Evolutionary conservation across 2,113 vertebrate species (phyloP).

Genomic region (Callipepla squamata): DNA sequence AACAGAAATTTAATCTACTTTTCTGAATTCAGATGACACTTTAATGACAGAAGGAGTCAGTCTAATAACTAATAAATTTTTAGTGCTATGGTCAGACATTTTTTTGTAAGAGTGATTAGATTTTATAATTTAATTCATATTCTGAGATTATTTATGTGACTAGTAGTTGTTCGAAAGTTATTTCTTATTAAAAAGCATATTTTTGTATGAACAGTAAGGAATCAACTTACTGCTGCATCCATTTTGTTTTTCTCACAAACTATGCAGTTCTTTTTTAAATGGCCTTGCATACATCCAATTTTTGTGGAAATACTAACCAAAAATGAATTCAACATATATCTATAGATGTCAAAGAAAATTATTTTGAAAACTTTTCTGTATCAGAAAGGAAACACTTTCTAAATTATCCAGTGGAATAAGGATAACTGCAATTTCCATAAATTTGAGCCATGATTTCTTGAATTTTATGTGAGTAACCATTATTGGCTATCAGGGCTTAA

Average conservation of each 20-base stretch:
- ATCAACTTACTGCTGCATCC: neutral
- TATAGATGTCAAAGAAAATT: neutral
- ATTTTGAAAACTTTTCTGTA: neutral
- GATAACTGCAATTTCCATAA: neutral
- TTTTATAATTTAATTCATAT: neutral
- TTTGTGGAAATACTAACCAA: neutral
- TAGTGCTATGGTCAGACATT: neutral
- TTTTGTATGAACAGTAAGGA: neutral
- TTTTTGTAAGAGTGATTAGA: neutral
- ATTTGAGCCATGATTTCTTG: neutral
- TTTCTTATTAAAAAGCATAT: neutral
- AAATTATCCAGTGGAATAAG: neutral
- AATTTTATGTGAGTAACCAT: neutral
- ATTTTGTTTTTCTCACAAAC: neutral
- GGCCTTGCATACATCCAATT: neutral
- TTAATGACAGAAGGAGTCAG: neutral
- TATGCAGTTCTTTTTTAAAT: neutral
- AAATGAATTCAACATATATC: neutral
- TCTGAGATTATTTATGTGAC: neutral
- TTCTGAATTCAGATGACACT: neutral
- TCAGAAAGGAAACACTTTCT: neutral
- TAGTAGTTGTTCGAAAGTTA: neutral
- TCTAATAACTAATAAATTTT: neutral
- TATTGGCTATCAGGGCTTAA: neutral
- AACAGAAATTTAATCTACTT: neutral